Conservation (phyloP, 2,113 vertebrate genomes). For the Propithecus coquereli region DNA sequence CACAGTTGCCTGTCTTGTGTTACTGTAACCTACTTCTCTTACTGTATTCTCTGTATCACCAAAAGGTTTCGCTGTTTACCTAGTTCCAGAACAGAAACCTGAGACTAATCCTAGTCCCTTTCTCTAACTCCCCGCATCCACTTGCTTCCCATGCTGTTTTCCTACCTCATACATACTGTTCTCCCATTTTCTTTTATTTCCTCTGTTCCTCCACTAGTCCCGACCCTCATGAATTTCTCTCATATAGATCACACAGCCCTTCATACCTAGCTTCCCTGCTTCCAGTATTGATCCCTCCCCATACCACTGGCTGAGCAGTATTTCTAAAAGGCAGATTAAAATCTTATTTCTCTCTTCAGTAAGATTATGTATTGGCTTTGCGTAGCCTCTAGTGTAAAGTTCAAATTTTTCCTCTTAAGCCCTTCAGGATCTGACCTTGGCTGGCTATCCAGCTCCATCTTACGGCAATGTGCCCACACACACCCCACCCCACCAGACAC, state of each 20-base stretch:
- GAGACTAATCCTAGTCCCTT: not conserved
- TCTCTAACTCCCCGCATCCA: not conserved
- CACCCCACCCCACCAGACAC: not conserved
- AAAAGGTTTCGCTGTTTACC: not conserved
- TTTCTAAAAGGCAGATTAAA: slow-evolving; percentile 1
- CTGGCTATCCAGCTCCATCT: not conserved
- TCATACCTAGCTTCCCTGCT: not conserved
- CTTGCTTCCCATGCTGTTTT: not conserved
- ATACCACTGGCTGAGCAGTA: not conserved
- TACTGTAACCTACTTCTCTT: not conserved
- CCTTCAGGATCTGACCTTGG: not conserved
- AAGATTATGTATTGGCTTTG: not conserved
- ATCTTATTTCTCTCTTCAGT: not conserved
- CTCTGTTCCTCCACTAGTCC: not conserved
- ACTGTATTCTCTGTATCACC: not conserved
- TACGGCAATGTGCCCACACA: not conserved
- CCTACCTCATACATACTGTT: not conserved
- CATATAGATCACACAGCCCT: not conserved
- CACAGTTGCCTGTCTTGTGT: not conserved
- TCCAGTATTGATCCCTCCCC: not conserved
- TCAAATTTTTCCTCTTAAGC: not conserved
- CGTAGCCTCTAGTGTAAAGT: not conserved
- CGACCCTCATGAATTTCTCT: not conserved
- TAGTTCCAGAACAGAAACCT: not conserved
- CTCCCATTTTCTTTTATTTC: not conserved